These are phyloP conservation scores for Heliconius melpomene DNA, from an alignment of 1,140 invertebrate species.

Conservation along the genomic window DNA sequence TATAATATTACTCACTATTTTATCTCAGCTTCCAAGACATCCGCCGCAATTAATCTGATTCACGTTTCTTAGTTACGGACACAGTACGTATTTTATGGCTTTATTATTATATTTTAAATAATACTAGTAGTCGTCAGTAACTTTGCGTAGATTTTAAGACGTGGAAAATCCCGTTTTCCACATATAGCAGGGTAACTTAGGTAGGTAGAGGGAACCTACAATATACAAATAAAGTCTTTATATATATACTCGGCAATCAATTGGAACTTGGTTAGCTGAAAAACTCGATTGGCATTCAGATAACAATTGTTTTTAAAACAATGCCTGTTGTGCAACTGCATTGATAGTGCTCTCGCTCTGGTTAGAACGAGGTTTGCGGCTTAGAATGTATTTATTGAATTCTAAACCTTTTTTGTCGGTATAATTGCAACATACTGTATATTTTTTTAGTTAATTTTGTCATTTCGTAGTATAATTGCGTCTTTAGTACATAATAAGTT, in stretches of 20 bases:
- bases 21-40: slow-evolving; percentile 23
- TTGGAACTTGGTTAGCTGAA: neutral
- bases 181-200: no score
- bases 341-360: neutral
- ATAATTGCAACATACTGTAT: neutral
- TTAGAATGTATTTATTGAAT: neutral
- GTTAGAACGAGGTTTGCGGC: neutral
- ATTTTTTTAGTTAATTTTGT: neutral
- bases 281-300: neutral
- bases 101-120: neutral
- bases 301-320: slow-evolving; percentile 4
- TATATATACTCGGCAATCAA: neutral
- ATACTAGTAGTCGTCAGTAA: neutral
- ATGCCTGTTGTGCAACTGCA: neutral
- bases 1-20: slow-evolving; percentile 17
- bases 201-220: no score
- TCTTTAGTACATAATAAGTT: no score
- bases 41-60: slow-evolving; percentile 36
- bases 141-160: no score
- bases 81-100: neutral
- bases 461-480: neutral
- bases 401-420: neutral
- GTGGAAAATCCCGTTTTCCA: no score
- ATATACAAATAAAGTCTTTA: neutral
- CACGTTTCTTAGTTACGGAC: slow-evolving; percentile 20